These are phyloP conservation scores for Manis javanica DNA, from an alignment of 2,797 vertebrate genomes.

Conservation along the genomic window DNA sequence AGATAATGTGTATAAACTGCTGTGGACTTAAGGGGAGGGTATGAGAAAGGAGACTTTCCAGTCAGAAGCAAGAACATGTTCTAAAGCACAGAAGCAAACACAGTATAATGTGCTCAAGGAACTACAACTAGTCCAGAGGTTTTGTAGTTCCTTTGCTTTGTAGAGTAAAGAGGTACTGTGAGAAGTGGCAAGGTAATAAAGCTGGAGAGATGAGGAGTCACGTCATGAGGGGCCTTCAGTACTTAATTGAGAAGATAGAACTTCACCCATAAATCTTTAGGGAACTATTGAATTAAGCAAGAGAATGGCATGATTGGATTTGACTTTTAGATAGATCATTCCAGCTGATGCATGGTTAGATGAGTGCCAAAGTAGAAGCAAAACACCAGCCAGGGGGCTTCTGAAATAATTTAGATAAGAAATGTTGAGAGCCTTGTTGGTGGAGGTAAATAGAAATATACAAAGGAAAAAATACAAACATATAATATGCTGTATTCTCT, in stretches of 20 bases:
- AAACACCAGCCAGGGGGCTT: background rate
- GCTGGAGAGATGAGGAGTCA: background rate
- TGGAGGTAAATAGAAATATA: background rate
- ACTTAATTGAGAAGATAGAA: background rate
- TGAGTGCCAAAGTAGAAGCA: background rate
- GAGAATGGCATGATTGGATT: background rate
- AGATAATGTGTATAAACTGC: background rate
- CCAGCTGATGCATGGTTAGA: background rate
- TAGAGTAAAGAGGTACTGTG: background rate
- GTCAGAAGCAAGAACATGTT: background rate
- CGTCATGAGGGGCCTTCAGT: background rate
- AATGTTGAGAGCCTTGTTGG: background rate
- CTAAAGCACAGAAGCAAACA: background rate
- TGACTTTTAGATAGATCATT: conserved; percentile 9
- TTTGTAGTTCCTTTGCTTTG: background rate
- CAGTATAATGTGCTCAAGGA: background rate
- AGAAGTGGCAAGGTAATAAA: background rate
- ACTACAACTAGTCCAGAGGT: background rate
- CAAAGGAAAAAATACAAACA: background rate
- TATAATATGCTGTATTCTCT: background rate
- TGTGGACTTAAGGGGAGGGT: background rate
- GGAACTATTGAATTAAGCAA: conserved; percentile 14
- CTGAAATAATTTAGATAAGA: background rate
- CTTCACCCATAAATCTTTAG: conserved; percentile 21
- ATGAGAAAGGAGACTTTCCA: background rate